Evolutionary conservation across 2,888 invertebrate species (phyloP).

Genomic region (Athripsodes cinereus): DNA sequence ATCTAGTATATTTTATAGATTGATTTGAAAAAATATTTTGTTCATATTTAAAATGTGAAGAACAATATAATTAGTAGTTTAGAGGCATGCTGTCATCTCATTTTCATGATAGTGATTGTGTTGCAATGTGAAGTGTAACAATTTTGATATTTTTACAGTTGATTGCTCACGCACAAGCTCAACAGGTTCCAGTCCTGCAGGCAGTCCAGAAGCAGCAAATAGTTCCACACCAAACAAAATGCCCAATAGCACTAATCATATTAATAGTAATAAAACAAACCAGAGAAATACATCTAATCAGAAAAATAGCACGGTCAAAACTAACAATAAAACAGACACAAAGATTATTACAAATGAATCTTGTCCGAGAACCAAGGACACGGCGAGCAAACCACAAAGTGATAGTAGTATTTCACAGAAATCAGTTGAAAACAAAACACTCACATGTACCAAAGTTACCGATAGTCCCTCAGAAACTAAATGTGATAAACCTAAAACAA

Average conservation of each 20-base stretch:
- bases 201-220: constrained; percentile 11
- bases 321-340: not conserved
- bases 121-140: no score
- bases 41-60: no score
- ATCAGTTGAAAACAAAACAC: not conserved
- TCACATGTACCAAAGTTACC: not conserved
- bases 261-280: constrained; percentile 3
- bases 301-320: not conserved
- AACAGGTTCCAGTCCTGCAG: constrained; percentile 9
- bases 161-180: constrained; percentile 16
- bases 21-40: no score
- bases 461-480: not conserved
- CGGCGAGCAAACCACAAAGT: not conserved
- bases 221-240: not conserved
- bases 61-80: no score
- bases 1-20: no score
- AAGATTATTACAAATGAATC: not conserved
- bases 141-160: constrained; percentile 4
- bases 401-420: not conserved
- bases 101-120: no score
- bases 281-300: not conserved
- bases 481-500: not conserved
- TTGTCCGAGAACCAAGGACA: not conserved
- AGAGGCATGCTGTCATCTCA: no score
- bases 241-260: not conserved